phyloP scores from a whole-genome alignment of 2,797 vertebrate species.

The Pteronotus mesoamericanus region DNA sequence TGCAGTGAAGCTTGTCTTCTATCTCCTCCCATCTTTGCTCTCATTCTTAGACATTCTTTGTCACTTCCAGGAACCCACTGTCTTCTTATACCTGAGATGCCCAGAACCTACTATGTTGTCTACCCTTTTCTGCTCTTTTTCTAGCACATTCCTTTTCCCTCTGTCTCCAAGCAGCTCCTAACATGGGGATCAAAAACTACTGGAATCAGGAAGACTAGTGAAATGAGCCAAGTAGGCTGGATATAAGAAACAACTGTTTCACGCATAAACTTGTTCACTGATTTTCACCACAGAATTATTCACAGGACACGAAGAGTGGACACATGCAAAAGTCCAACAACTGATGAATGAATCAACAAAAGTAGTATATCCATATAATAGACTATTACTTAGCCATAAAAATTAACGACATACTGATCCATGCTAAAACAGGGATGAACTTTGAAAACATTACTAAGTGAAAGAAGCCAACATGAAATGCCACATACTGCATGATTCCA shows the following conservation, averaged over 20 bases:
- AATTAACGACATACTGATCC: background rate
- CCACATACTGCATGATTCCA: background rate
- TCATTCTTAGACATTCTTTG: background rate
- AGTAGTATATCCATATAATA: background rate
- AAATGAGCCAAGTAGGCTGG: background rate
- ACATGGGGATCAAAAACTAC: background rate
- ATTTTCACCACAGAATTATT: background rate
- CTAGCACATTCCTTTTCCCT: background rate
- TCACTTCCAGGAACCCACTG: background rate
- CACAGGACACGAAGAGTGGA: background rate
- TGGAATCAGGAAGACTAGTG: background rate
- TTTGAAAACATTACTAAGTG: background rate
- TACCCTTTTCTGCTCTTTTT: background rate
- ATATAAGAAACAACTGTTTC: background rate
- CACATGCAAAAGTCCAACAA: background rate
- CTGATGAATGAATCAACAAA: background rate
- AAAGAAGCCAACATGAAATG: slow-evolving; percentile 5
- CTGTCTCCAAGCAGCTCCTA: background rate
- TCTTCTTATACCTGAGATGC: background rate
- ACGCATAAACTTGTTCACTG: background rate
- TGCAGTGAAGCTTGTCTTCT: background rate
- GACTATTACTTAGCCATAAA: background rate
- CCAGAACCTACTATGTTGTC: background rate
- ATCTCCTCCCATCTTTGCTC: background rate
- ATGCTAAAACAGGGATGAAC: background rate